Evolutionary conservation across 2,888 invertebrate genomes (phyloP).

Genomic region (Zaprionus bogoriensis): DNA sequence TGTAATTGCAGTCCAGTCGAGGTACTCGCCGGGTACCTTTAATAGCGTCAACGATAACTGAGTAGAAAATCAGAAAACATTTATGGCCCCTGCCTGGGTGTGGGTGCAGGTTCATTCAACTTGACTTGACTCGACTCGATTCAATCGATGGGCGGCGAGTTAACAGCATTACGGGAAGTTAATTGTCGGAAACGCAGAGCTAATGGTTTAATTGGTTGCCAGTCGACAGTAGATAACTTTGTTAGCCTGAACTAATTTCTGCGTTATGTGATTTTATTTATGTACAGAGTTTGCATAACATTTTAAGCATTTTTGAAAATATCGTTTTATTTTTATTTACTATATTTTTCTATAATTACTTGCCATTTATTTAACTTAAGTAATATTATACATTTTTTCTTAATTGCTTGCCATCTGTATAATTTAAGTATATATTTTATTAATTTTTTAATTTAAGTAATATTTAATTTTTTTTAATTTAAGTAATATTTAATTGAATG

Average conservation of each 20-base stretch:
- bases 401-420: not conserved
- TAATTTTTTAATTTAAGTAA: too few relatives aligned
- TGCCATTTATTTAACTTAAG: too few relatives aligned
- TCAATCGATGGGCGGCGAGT: not conserved
- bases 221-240: not conserved
- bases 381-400: not conserved
- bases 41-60: not conserved
- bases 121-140: not conserved
- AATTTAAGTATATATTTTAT: not conserved
- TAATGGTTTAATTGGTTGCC: not conserved
- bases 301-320: not conserved
- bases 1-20: conserved; percentile 19
- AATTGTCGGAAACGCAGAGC: not conserved
- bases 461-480: not conserved
- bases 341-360: too few relatives aligned
- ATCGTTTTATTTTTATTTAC: too few relatives aligned
- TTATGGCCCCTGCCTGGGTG: not conserved
- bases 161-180: not conserved
- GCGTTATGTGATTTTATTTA: too few relatives aligned
- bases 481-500: not conserved
- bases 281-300: too few relatives aligned
- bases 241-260: not conserved
- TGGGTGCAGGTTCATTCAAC: not conserved
- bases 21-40: not conserved
- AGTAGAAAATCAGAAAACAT: not conserved